Base-by-base conservation (phyloP, 2,888 invertebrate species). In the Ernsta delagoae region DNA sequence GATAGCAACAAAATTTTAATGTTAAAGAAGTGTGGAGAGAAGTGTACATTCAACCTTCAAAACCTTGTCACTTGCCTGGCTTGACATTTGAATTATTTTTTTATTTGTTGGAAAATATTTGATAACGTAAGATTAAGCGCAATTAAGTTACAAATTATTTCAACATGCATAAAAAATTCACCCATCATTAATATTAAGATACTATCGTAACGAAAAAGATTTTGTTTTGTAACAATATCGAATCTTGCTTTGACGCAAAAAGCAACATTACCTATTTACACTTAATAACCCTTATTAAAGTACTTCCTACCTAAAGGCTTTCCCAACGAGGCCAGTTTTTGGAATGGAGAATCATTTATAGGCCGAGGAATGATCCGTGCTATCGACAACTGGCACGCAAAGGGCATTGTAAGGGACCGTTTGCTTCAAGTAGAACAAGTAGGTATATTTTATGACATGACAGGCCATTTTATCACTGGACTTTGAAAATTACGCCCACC, bases 341-440 rank as follows among this genome's bases (percentile, higher is more conserved):
- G n/a, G 60, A 62, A 56, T 56, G 12, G 54, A 39, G 61, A 68
- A 68, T 68, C 60, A 62, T 68, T 68, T 68, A 68, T 61, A 62
- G 34, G 48, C 39, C 43, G 39, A 31, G 56, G 56, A 68, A 68
- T 54, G 61, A 68, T 45, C 53, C 67, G 61, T 68, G 61, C 56
- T 62, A 57, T 68, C 61, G 67, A 48, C 61, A 16, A 53, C 72
- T 67, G 69, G 73, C 79, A 78, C 78, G 78, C 75, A 78, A 79
- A 78, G 77, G 78, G 70, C 73, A 73, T 72, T 60, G 24, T 16
- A 16, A 39, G 7, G 43, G 61, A 67, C 12, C 67, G 61, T 61
- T 67, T 61, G 45, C 45, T 48, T 36, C 16, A 16, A 39, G 34
- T 24, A 60, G 60, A 43, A 43, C 12, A 43, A 59, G n/a, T 34